These are phyloP conservation scores for Pipa parva DNA, from an alignment of 2,113 vertebrate genomes.

Conservation along the genomic window DNA sequence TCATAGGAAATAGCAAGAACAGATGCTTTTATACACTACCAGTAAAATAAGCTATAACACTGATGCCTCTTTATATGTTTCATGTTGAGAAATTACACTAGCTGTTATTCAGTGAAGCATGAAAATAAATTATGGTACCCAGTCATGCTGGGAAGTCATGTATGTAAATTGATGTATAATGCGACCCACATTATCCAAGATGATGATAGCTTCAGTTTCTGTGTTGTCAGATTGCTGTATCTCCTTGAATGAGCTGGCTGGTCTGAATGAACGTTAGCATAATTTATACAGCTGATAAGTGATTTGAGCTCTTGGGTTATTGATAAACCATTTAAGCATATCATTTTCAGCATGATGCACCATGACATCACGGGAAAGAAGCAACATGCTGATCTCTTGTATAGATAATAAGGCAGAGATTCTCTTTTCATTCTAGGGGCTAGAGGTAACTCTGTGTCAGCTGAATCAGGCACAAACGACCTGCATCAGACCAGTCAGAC, in stretches of 20 bases:
- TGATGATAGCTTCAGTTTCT: conserved; percentile 58
- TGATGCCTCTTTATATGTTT: conserved; percentile 46
- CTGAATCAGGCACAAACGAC: conserved; percentile 80
- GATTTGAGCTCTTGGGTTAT: conserved; percentile 66
- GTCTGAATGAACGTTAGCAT: conserved; percentile 59
- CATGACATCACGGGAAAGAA: conserved; percentile 56
- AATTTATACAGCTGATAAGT: conserved; percentile 72
- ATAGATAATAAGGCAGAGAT: conserved; percentile 55
- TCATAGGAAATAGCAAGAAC: neutral
- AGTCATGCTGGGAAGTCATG: neutral
- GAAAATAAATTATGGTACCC: conserved; percentile 46
- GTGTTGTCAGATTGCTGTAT: conserved; percentile 63
- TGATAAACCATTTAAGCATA: conserved; percentile 78
- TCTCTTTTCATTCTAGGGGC: conserved; percentile 69
- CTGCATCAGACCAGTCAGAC: conserved; percentile 79
- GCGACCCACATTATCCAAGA: conserved; percentile 51
- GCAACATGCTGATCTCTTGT: conserved; percentile 53
- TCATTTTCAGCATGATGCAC: conserved; percentile 58
- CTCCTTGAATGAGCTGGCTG: conserved; percentile 62
- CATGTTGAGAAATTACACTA: conserved; percentile 62
- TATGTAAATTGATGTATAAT: conserved; percentile 72
- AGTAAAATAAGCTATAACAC: neutral
- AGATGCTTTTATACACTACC: neutral
- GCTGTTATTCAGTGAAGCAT: conserved; percentile 57
- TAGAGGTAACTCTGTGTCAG: conserved; percentile 64